Evolutionary conservation across 2,888 invertebrate species (phyloP).

Genomic region (Notodonta dromedarius): DNA sequence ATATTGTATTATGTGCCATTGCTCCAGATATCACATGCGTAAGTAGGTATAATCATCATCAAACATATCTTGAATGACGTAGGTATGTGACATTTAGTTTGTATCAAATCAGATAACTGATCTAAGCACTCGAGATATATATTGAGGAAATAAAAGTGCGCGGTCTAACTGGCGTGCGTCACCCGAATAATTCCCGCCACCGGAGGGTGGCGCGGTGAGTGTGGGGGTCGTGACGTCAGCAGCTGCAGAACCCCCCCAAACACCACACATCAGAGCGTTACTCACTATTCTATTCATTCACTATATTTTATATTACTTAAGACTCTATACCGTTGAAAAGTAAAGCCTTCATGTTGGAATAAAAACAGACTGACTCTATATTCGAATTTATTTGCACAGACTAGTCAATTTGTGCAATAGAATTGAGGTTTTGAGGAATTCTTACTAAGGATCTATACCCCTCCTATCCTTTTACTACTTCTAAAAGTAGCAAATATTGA

Average conservation of each 20-base stretch:
- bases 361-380: too few species aligned
- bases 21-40: neutral
- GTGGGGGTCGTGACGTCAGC: slow-evolving; percentile 56
- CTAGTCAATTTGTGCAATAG: too few species aligned
- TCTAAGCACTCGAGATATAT: slow-evolving; percentile 40
- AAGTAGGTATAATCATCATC: neutral
- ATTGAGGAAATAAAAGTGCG: slow-evolving; percentile 50
- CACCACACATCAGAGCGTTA: slow-evolving; percentile 21
- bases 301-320: slow-evolving; percentile 22
- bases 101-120: slow-evolving; percentile 34
- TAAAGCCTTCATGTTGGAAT: neutral
- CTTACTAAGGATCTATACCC: too few species aligned
- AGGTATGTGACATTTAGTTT: slow-evolving; percentile 26
- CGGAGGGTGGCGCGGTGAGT: slow-evolving; percentile 15
- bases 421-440: too few species aligned
- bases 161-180: slow-evolving; percentile 63
- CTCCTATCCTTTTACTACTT: too few species aligned
- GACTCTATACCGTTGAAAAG: neutral
- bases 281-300: slow-evolving; percentile 38
- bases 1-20: too few species aligned
- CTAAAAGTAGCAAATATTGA: too few species aligned
- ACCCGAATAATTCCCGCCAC: slow-evolving; percentile 54
- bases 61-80: slow-evolving; percentile 21
- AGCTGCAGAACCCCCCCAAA: slow-evolving; percentile 21
- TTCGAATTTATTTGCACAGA: too few species aligned